Evolutionary conservation across 2,113 vertebrate genomes (phyloP).

Genomic region (Mesitornis unicolor): DNA sequence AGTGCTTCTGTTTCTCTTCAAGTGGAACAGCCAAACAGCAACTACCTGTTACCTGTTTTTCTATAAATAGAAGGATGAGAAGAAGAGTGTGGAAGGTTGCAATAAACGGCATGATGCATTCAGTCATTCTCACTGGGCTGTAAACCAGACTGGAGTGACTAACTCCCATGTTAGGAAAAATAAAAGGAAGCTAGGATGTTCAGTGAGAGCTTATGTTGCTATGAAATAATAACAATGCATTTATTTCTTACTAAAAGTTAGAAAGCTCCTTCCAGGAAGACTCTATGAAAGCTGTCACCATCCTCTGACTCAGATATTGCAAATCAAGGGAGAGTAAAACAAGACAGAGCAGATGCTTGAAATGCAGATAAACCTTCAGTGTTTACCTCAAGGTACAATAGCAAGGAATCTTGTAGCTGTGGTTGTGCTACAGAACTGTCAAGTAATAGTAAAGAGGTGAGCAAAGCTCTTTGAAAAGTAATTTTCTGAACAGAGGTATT

Average conservation of each 20-base stretch:
- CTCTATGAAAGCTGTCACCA: neutral
- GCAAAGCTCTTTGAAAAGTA: neutral
- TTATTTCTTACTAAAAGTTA: neutral
- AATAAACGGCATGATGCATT: neutral
- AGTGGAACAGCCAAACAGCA: neutral
- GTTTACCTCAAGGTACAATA: neutral
- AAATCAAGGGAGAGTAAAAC: neutral
- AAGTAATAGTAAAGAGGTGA: neutral
- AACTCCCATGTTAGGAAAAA: neutral
- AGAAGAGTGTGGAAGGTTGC: neutral
- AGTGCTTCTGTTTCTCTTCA: neutral
- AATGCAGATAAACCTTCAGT: neutral
- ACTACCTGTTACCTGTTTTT: neutral
- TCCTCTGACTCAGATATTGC: neutral
- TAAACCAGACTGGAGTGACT: neutral
- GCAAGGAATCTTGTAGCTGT: neutral
- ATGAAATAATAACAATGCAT: neutral
- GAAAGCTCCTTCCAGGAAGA: neutral
- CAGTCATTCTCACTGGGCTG: neutral
- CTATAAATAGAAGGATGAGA: neutral
- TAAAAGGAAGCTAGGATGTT: neutral
- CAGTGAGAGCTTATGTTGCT: neutral
- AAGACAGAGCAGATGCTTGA: neutral
- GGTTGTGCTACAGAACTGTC: neutral
- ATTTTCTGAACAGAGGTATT: neutral